Percentiles rank a stretch among this genome's conserved stretches.
Evolutionary conservation across 92 coral and sea anemone species (phyloP).

Genomic region (Phenganax subtilis): DNA sequence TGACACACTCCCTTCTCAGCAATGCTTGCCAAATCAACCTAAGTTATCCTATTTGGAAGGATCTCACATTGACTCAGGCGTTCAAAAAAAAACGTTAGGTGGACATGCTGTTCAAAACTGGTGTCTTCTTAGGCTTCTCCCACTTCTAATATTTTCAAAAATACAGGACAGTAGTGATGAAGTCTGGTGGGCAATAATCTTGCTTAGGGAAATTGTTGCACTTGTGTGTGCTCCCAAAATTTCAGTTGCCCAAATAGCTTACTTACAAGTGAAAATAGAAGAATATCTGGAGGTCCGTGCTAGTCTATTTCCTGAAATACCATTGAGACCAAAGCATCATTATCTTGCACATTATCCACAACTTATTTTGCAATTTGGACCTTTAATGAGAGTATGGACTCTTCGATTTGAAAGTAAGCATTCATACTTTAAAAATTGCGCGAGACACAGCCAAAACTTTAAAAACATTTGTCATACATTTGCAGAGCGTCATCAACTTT

Average conservation of each 20-base stretch:
- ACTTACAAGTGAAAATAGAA: background rate
- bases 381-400: slow-evolving; percentile 1
- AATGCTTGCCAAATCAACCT: too few species aligned
- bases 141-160: background rate
- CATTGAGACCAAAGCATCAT: slow-evolving; percentile 2
- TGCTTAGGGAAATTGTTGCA: slow-evolving; percentile 5
- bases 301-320: background rate
- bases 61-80: too few species aligned
- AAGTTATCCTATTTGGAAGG: too few species aligned
- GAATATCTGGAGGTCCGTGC: background rate
- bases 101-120: slow-evolving; percentile 12
- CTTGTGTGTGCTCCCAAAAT: slow-evolving; percentile 7
- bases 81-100: background rate
- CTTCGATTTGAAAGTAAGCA: slow-evolving; percentile 1
- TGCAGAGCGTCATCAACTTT: slow-evolving; percentile 10
- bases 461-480: slow-evolving; percentile 15
- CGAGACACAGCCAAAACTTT: slow-evolving; percentile 4
- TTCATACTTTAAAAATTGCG: background rate
- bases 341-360: background rate
- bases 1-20: too few species aligned
- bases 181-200: background rate
- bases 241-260: background rate
- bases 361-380: background rate
- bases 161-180: background rate
- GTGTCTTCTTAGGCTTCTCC: slow-evolving; percentile 1